phyloP scores from a whole-genome alignment of 2,888 invertebrate genomes.

The Scrobipalpa atriplicella region DNA sequence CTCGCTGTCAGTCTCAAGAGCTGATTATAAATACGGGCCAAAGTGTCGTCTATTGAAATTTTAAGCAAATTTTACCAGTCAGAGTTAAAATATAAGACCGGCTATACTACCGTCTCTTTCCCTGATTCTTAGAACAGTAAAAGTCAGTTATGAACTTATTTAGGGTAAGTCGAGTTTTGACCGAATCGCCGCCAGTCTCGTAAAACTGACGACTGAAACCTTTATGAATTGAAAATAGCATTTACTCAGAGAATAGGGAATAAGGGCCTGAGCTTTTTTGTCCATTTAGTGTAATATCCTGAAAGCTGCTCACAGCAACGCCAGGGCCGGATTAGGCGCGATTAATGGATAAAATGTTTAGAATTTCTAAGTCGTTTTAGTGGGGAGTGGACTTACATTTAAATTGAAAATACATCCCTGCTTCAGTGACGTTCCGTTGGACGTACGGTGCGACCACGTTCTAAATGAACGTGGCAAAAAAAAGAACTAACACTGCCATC shows the following conservation, averaged over 20 bases:
- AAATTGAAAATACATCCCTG: constrained; percentile 21
- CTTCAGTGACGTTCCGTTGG: constrained; percentile 10
- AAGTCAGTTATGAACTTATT: too few relatives aligned
- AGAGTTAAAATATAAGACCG: too few relatives aligned
- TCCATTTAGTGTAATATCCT: constrained; percentile 27
- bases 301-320: constrained; percentile 13
- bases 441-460: neutral
- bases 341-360: constrained; percentile 27
- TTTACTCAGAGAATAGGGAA: constrained; percentile 24
- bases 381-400: constrained; percentile 21
- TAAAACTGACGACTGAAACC: constrained; percentile 22
- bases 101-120: too few relatives aligned
- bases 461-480: too few relatives aligned
- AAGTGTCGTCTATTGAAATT: too few relatives aligned
- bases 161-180: too few relatives aligned
- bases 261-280: constrained; percentile 26
- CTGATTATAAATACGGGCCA: too few relatives aligned
- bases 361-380: constrained; percentile 22
- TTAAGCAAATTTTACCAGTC: too few relatives aligned
- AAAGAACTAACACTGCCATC: too few relatives aligned
- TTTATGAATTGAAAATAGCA: constrained; percentile 27
- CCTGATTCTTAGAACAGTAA: too few relatives aligned
- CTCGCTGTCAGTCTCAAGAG: too few relatives aligned
- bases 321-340: constrained; percentile 21
- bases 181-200: neutral